phyloP scores from a whole-genome alignment of 2,888 invertebrate species.

The Eulithis prunata region DNA sequence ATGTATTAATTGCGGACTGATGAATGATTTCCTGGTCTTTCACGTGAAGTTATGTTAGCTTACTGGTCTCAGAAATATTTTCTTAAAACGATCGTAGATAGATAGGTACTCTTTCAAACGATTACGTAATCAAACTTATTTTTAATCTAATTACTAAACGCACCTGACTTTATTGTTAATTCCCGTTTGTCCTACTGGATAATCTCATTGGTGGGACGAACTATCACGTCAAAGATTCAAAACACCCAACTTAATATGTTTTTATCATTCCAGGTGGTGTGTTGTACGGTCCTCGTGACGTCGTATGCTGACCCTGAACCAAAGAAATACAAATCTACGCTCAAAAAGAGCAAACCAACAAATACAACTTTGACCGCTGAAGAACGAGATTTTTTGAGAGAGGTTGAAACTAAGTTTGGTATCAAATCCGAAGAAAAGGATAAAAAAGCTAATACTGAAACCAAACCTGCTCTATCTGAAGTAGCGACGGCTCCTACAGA shows the following conservation, averaged over 20 bases:
- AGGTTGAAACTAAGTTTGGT: constrained; percentile 79
- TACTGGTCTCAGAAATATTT: too few species aligned
- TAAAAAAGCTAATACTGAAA: constrained; percentile 49
- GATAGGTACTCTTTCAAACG: too few species aligned
- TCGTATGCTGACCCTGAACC: constrained; percentile 70
- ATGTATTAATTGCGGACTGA: constrained; percentile 1
- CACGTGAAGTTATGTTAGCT: too few species aligned
- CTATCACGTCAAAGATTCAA: too few species aligned
- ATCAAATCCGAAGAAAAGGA: constrained; percentile 64
- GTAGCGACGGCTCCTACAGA: constrained; percentile 44
- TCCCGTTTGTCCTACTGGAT: too few species aligned
- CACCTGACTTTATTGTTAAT: too few species aligned
- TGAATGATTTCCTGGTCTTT: constrained; percentile 7
- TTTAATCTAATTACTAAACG: too few species aligned
- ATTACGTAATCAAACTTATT: too few species aligned
- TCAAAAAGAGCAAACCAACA: constrained; percentile 58
- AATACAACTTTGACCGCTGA: constrained; percentile 68
- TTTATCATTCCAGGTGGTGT: constrained; percentile 66
- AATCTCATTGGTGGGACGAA: too few species aligned
- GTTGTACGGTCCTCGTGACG: constrained; percentile 56
- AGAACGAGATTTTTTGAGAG: constrained; percentile 75
- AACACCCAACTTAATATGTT: neutral
- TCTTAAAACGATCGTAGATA: too few species aligned
- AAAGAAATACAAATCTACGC: constrained; percentile 71
- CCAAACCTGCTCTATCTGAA: constrained; percentile 37